Conservation (phyloP, 2,797 vertebrate genomes). For the Pangasius krempfi region DNA sequence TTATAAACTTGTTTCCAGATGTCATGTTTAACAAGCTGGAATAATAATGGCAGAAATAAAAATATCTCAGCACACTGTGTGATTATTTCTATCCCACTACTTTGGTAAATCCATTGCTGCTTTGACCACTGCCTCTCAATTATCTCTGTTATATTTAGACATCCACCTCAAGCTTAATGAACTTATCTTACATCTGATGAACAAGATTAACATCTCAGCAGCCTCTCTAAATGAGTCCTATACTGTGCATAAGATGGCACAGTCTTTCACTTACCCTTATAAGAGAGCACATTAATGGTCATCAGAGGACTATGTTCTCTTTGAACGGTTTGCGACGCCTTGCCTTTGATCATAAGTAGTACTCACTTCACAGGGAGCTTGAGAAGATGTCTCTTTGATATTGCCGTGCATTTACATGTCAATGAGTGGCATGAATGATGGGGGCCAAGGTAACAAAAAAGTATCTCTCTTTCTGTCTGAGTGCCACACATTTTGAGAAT, state of each 20-base stretch:
- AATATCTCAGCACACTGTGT: constrained; percentile 1
- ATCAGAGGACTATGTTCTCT: constrained; percentile 63
- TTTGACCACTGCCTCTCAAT: constrained; percentile 38
- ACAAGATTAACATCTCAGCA: constrained; percentile 55
- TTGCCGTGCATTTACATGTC: constrained; percentile 62
- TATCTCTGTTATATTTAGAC: constrained; percentile 50
- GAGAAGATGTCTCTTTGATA: constrained; percentile 63
- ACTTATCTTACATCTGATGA: constrained; percentile 10
- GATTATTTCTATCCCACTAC: constrained; percentile 31
- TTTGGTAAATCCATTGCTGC: constrained; percentile 41
- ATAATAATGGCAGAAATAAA: neutral
- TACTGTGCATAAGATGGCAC: constrained; percentile 54
- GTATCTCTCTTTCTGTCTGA: neutral
- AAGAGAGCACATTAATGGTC: constrained; percentile 61
- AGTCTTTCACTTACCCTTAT: constrained; percentile 60
- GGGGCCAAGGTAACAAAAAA: constrained; percentile 24
- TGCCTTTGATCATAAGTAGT: constrained; percentile 64
- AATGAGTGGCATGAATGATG: constrained; percentile 55
- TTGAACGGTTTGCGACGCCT: constrained; percentile 59
- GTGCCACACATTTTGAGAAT: constrained; percentile 37
- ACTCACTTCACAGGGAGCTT: constrained; percentile 59
- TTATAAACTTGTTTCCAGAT: neutral
- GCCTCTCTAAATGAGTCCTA: constrained; percentile 49
- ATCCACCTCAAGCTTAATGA: constrained; percentile 45
- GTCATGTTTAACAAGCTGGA: neutral